A percentile compares a stretch with the other conserved stretches of the same genome.
These are phyloP conservation scores for Ramphastos sulfuratus DNA, from an alignment of 2,113 vertebrate species.

Conservation along the genomic window DNA sequence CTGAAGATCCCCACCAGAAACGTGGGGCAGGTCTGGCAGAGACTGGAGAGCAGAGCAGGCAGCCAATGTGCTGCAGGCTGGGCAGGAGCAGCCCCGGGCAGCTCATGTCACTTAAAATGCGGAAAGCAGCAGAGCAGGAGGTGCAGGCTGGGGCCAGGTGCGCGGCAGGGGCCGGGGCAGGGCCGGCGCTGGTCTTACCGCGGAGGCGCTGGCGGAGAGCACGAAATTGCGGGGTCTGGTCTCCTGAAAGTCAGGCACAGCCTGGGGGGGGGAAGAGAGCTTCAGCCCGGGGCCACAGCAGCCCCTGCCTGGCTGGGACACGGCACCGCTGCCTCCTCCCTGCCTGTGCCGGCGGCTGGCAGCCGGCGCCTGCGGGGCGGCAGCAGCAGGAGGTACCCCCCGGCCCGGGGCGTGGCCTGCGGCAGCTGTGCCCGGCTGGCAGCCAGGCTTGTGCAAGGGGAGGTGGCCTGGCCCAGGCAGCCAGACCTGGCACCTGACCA, in stretches of 20 bases:
- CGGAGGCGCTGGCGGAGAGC: constrained; percentile 96
- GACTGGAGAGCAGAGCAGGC: not conserved
- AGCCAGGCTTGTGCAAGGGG: not conserved
- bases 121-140: constrained; percentile 52
- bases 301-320: no score
- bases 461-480: not conserved
- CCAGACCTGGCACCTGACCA: not conserved
- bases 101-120: constrained; percentile 70
- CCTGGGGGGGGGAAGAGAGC: constrained; percentile 84
- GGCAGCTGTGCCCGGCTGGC: not conserved
- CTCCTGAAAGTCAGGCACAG: constrained; percentile 98
- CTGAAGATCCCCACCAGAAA: not conserved
- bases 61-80: not conserved
- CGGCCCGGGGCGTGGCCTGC: accelerated
- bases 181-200: constrained; percentile 83
- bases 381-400: not conserved
- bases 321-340: not conserved
- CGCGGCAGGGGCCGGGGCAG: not conserved
- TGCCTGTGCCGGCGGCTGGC: not conserved
- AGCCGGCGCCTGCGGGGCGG: accelerated
- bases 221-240: constrained; percentile 98
- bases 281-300: not conserved
- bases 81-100: not conserved
- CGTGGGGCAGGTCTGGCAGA: not conserved
- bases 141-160: not conserved